Base-by-base conservation (phyloP, 1,140 invertebrate genomes). In the Polypedilum pembai region DNA sequence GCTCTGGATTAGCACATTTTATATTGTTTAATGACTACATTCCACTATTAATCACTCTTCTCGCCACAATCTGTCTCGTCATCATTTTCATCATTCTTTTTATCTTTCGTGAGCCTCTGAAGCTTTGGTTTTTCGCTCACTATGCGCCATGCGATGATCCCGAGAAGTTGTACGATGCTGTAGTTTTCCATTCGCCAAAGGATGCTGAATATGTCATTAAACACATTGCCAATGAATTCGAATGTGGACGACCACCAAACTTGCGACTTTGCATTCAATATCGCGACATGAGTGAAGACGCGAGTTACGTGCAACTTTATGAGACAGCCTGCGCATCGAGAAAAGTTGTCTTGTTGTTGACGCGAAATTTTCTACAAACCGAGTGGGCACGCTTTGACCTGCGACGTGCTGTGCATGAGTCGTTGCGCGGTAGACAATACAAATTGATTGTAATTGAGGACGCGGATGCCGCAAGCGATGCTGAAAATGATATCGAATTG, bases 111-210 rank as follows among this genome's bases (percentile, higher is more conserved):
- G 91, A 94, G 76, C 88, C 92, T 1, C 85, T 95, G 63, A 86
- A 92, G 74, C 89, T 95, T 41, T 95, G 93, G 93, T 85, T 94
- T 3, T 94, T 93, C 79, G 90, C 93, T 1, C 90, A 91, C 75
- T 95, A 94, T 82, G 93, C 75, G 78, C 85, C 78, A 74, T 89
- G 86, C 79, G 90, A 91, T 79, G 91, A 93, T 76, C 87, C 89
- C 15, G 92, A 94, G 80, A 94, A 94, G 78, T 84, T 94, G 1
- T 96, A 94, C 83, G 95, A 98, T 79, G 94, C 92, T 5, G 95
- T 95, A 81, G 88, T 98, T 7, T 92, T 94, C 74, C 96, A 98
- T 84, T 94, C 93, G 76, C 91, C 93, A 18, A 94, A 95, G 82
- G 95, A 98, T 82, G 92, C 95, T 78, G 89, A 94, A 78, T 94